Conservation (phyloP, 1,140 invertebrate species). For the Aphis craccivora region DNA sequence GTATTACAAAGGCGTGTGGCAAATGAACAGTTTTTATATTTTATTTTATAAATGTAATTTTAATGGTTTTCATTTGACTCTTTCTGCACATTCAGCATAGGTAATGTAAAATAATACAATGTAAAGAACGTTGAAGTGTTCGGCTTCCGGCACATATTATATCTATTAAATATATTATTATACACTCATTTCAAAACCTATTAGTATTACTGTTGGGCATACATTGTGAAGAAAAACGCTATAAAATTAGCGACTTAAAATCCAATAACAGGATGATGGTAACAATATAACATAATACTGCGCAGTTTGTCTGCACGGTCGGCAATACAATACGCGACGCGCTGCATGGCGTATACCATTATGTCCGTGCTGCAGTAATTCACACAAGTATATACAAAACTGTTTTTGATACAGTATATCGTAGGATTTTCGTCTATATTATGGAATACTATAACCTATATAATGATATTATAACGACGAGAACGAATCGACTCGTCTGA, state of each 20-base stretch:
- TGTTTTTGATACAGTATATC: background rate
- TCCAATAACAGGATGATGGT: background rate
- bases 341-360: background rate
- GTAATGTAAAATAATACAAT: background rate
- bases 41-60: background rate
- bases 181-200: background rate
- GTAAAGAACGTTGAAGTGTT: background rate
- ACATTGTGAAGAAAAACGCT: background rate
- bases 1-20: background rate
- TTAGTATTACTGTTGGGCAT: background rate
- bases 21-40: background rate
- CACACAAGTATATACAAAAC: background rate
- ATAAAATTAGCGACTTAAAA: background rate
- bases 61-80: background rate
- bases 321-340: background rate
- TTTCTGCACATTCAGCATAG: background rate
- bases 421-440: background rate
- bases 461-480: background rate
- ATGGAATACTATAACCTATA: background rate
- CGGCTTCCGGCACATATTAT: background rate
- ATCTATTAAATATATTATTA: too few species aligned
- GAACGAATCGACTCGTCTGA: background rate
- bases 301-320: background rate
- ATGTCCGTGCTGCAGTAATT: background rate
- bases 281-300: background rate